phyloP scores from a whole-genome alignment of 2,797 vertebrate genomes.

The Hephaestus fuliginosus region DNA sequence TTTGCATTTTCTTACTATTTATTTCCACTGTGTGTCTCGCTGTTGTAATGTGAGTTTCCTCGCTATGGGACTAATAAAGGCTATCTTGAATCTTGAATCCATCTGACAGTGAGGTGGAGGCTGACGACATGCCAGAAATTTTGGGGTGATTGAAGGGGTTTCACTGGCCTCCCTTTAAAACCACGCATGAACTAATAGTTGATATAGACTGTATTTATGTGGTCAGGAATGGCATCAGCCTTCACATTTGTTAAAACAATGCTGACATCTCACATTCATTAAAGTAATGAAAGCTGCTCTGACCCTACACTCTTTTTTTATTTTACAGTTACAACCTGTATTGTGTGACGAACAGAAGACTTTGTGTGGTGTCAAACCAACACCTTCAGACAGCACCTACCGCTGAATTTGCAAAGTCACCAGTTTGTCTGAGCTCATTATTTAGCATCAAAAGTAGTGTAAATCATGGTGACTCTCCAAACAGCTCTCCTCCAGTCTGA shows the following conservation, averaged over 20 bases:
- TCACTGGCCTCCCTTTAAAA: too few relatives aligned
- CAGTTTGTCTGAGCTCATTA: constrained; percentile 1
- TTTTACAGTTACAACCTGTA: neutral
- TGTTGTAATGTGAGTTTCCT: too few relatives aligned
- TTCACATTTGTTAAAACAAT: neutral
- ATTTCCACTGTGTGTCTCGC: too few relatives aligned
- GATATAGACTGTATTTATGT: neutral
- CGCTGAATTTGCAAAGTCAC: neutral
- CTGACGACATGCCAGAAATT: too few relatives aligned
- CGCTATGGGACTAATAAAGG: too few relatives aligned
- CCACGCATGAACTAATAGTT: too few relatives aligned
- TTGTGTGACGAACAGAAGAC: constrained; percentile 19
- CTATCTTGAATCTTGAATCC: too few relatives aligned
- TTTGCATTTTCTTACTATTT: too few relatives aligned
- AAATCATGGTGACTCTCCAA: constrained; percentile 1
- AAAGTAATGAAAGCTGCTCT: constrained; percentile 29
- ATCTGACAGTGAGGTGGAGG: too few relatives aligned
- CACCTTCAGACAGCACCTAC: constrained; percentile 10
- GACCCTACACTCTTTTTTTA: neutral
- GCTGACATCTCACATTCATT: constrained; percentile 35
- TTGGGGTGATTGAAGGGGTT: too few relatives aligned
- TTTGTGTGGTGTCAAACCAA: neutral
- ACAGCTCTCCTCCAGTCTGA: neutral
- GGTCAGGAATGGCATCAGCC: neutral
- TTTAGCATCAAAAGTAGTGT: neutral